Base-by-base conservation (phyloP, 2,797 vertebrate species). In the Megaceryle alcyon region DNA sequence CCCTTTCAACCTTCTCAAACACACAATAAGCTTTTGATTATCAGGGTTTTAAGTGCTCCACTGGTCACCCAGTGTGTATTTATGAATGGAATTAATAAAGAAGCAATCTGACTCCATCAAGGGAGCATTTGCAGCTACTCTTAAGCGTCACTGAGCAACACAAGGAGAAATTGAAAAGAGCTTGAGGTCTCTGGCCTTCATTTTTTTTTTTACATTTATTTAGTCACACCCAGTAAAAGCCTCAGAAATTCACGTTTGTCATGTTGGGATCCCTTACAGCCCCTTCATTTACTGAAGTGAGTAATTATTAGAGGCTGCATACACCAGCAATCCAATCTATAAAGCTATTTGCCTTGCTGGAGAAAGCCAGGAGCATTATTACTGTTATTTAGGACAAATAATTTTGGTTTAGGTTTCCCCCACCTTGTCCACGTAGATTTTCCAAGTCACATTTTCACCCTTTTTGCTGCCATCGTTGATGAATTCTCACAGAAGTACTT, bases 1-100 rank as follows among this genome's bases (percentile, higher is more conserved):
- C 97, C 93, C 93, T 97, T 97, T 98, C 97, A 97, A 94, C 95
- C 82, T 96, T 96, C 94, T 97, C 94, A 97, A 95, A 97, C 94
- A 95, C 92, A 98, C 97, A 98, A 97, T 95, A 97, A 97, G 97
- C 97, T 98, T 98, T 98, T 98, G 98, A 97, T 97, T 97, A 97
- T 97, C 95, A 83, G 87, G 95, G 96, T 93, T 96, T 96, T 94
- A 96, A 97, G 95, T 96, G 92, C 93, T 96, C 92, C 92, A 79
- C 86, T 97, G 95, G 94, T 97, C 92, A 92, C 90, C 94, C 96
- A 83, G 90, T 93, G 97, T 96, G 97, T 96, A 96, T 98, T 97
- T 98, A 97, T 97, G 97, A 97, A 97, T 96, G 96, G 97, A 97
- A 97, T 97, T 96, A 97, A 97, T 97, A 97, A 98, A 97, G 95